phyloP scores from a whole-genome alignment of 2,113 vertebrate genomes.

The Paraplagusia blochii region DNA sequence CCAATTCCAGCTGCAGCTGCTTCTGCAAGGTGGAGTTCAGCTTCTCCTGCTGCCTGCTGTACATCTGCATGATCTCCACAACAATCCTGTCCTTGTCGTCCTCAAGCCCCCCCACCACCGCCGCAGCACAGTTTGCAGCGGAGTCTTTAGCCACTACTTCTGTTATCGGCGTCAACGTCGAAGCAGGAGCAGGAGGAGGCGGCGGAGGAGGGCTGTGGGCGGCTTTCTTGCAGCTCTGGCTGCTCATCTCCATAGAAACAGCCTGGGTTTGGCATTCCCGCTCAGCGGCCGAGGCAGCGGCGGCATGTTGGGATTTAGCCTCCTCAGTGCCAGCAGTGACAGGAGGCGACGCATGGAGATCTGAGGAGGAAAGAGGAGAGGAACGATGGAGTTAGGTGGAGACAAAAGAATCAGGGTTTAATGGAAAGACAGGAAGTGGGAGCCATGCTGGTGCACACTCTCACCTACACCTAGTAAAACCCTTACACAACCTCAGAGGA shows the following conservation, averaged over 20 bases:
- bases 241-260: slow-evolving; percentile 70
- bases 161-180: slow-evolving; percentile 46
- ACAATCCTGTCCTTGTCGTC: slow-evolving; percentile 96
- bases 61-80: slow-evolving; percentile 96
- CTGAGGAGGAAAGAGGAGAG: slow-evolving; percentile 64
- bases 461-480: slow-evolving; percentile 50
- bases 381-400: slow-evolving; percentile 10
- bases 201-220: slow-evolving; percentile 72
- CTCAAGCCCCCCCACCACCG: slow-evolving; percentile 71
- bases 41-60: slow-evolving; percentile 92
- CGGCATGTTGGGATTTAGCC: slow-evolving; percentile 75
- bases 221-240: slow-evolving; percentile 60
- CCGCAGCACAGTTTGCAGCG: slow-evolving; percentile 33
- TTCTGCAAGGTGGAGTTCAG: slow-evolving; percentile 89
- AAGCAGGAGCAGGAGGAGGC: slow-evolving; percentile 38
- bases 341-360: slow-evolving; percentile 71
- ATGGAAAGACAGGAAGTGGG: slow-evolving; percentile 24
- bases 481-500: slow-evolving; percentile 52
- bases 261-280: slow-evolving; percentile 68
- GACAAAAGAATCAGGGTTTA: not conserved
- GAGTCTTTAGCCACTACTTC: slow-evolving; percentile 65
- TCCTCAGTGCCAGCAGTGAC: slow-evolving; percentile 61
- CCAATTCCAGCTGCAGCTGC: slow-evolving; percentile 94
- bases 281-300: slow-evolving; percentile 48
- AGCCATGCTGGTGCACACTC: slow-evolving; percentile 32